A percentile compares a stretch with the other conserved stretches of the same genome.
Evolutionary conservation across 2,888 invertebrate genomes (phyloP).

Genomic region (Heliconius ethilla): DNA sequence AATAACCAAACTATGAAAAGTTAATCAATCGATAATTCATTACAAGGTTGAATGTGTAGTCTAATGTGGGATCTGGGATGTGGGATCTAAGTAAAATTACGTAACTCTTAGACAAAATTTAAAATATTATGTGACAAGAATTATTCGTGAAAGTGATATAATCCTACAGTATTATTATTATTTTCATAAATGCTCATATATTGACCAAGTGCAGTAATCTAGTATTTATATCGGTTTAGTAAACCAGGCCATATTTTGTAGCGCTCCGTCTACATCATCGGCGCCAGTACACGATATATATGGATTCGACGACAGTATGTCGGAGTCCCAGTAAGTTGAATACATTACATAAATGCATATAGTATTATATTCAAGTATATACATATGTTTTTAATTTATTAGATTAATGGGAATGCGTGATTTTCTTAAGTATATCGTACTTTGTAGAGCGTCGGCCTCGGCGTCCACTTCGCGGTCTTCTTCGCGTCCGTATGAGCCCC

Average conservation of each 20-base stretch:
- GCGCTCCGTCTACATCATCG: constrained; percentile 10
- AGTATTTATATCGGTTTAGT: not conserved
- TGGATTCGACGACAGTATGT: constrained; percentile 13
- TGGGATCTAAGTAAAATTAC: too few relatives aligned
- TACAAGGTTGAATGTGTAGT: not conserved
- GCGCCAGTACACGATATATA: not conserved
- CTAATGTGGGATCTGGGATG: not conserved
- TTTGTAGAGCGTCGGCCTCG: constrained; percentile 14
- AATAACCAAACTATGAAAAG: not conserved
- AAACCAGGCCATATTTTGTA: constrained; percentile 8
- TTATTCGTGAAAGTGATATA: too few relatives aligned
- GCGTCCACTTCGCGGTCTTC: not conserved
- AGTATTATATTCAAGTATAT: constrained; percentile 5
- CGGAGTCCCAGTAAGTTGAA: constrained; percentile 10
- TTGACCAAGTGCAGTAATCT: not conserved
- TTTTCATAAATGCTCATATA: not conserved
- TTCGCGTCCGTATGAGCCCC: constrained; percentile 4
- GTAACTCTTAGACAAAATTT: too few relatives aligned
- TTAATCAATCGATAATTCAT: not conserved
- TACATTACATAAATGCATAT: not conserved
- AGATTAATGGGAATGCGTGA: not conserved
- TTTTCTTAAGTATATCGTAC: constrained; percentile 6
- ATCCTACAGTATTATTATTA: too few relatives aligned
- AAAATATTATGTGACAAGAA: too few relatives aligned
- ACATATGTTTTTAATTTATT: not conserved